A percentile compares a stretch with the other conserved stretches of the same genome.
These are phyloP conservation scores for Oryzias woworae DNA, from an alignment of 2,113 vertebrate species.

Conservation along the genomic window DNA sequence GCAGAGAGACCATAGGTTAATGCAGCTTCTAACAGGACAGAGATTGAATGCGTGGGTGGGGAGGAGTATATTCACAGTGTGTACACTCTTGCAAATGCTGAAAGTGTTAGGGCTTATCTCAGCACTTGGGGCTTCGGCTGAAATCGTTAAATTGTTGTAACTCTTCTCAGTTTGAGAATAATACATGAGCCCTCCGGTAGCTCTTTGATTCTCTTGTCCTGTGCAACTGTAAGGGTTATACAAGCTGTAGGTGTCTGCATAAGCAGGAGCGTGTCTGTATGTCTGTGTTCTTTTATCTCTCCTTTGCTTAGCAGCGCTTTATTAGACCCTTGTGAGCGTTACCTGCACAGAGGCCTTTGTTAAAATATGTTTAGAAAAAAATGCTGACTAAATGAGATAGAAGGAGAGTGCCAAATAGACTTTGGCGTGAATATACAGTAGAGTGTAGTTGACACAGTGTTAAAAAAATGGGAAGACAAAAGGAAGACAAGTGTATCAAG, in stretches of 20 bases:
- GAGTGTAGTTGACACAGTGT: slow-evolving; percentile 33
- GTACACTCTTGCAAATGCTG: neutral
- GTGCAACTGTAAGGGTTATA: slow-evolving; percentile 34
- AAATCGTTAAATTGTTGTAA: slow-evolving; percentile 39
- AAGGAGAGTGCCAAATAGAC: slow-evolving; percentile 27
- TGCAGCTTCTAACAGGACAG: slow-evolving; percentile 59
- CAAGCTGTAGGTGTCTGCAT: slow-evolving; percentile 30
- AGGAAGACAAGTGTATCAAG: slow-evolving; percentile 26
- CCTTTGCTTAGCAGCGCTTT: slow-evolving; percentile 61
- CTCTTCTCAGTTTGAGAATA: slow-evolving; percentile 46
- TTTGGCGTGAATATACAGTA: slow-evolving; percentile 1
- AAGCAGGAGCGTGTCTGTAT: slow-evolving; percentile 12
- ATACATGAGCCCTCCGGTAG: slow-evolving; percentile 47
- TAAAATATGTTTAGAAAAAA: slow-evolving; percentile 64
- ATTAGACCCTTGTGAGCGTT: slow-evolving; percentile 66
- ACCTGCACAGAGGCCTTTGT: slow-evolving; percentile 67
- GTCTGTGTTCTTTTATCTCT: slow-evolving; percentile 51
- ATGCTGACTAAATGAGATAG: slow-evolving; percentile 40
- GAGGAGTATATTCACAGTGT: neutral
- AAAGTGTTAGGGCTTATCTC: slow-evolving; percentile 15
- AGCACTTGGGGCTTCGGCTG: slow-evolving; percentile 14
- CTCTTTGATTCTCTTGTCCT: slow-evolving; percentile 56
- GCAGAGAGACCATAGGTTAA: slow-evolving; percentile 64
- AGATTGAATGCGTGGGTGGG: slow-evolving; percentile 21
- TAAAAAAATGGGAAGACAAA: slow-evolving; percentile 51